These are phyloP conservation scores for Hermodice carunculata DNA, from an alignment of 2,888 invertebrate species.

Conservation along the genomic window DNA sequence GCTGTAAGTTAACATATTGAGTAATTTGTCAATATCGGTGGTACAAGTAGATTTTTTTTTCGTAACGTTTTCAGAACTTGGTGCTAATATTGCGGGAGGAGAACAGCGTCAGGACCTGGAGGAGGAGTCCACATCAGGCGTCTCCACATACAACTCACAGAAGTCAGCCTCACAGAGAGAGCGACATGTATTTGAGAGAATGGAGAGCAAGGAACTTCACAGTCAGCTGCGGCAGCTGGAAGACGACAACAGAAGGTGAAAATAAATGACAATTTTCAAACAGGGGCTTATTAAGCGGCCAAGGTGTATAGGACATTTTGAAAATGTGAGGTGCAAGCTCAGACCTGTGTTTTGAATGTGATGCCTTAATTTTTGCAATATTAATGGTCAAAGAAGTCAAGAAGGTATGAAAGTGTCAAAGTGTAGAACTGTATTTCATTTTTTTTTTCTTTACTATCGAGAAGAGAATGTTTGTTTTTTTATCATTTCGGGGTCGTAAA, in stretches of 20 bases:
- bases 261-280: too few relatives aligned
- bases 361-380: too few relatives aligned
- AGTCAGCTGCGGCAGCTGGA: constrained; percentile 54
- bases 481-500: background rate
- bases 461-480: too few relatives aligned
- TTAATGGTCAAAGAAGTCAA: too few relatives aligned
- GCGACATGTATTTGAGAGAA: background rate
- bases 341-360: too few relatives aligned
- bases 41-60: background rate
- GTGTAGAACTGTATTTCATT: too few relatives aligned
- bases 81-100: constrained; percentile 25
- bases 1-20: too few relatives aligned
- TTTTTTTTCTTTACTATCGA: too few relatives aligned
- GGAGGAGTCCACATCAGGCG: constrained; percentile 76
- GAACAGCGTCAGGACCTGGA: constrained; percentile 72
- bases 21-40: background rate
- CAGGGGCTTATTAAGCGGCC: too few relatives aligned
- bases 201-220: constrained; percentile 45
- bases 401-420: too few relatives aligned
- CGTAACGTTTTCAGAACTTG: constrained; percentile 15
- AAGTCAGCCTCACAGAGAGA: constrained; percentile 4
- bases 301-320: too few relatives aligned
- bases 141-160: constrained; percentile 75
- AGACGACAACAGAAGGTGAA: constrained; percentile 58
- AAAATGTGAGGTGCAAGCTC: too few relatives aligned